Conservation (phyloP, 2,888 invertebrate genomes). For the Cabera pusaria region DNA sequence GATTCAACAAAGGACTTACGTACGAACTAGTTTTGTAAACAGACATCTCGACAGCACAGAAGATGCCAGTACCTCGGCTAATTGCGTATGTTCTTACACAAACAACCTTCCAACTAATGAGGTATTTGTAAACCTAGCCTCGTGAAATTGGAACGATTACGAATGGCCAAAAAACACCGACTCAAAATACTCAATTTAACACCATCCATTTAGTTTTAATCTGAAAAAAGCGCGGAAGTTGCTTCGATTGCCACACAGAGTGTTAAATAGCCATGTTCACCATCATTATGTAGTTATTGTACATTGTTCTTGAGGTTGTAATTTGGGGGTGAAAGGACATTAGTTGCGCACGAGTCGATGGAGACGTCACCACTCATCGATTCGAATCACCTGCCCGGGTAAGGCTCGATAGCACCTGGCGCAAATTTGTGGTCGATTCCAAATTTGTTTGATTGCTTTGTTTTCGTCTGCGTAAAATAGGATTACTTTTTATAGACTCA, state of each 20-base stretch:
- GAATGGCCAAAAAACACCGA: constrained; percentile 41
- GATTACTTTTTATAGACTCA: too few relatives aligned
- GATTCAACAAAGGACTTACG: constrained; percentile 54
- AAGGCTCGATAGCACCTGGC: constrained; percentile 54
- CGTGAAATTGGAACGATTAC: constrained; percentile 35
- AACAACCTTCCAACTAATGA: constrained; percentile 33
- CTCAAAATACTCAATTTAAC: constrained; percentile 66
- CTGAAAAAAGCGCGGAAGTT: constrained; percentile 56
- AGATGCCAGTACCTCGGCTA: constrained; percentile 19
- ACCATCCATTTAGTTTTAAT: constrained; percentile 55
- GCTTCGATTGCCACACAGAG: constrained; percentile 56
- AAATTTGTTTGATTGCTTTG: constrained; percentile 34
- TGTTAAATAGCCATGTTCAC: constrained; percentile 39
- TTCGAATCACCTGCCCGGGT: constrained; percentile 59
- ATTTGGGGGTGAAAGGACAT: constrained; percentile 56
- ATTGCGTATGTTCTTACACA: constrained; percentile 23
- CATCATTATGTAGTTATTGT: constrained; percentile 40
- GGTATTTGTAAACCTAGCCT: constrained; percentile 30
- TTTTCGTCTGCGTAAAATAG: too few relatives aligned
- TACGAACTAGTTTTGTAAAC: constrained; percentile 50
- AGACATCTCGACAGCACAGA: constrained; percentile 26
- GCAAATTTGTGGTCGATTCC: constrained; percentile 43
- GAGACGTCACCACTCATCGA: constrained; percentile 52
- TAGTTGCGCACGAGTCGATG: constrained; percentile 71
- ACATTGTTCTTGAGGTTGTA: constrained; percentile 48